Percentiles rank a stretch among this genome's conserved stretches.
phyloP scores from a whole-genome alignment of 2,888 invertebrate genomes.

The Cistogaster globosa region DNA sequence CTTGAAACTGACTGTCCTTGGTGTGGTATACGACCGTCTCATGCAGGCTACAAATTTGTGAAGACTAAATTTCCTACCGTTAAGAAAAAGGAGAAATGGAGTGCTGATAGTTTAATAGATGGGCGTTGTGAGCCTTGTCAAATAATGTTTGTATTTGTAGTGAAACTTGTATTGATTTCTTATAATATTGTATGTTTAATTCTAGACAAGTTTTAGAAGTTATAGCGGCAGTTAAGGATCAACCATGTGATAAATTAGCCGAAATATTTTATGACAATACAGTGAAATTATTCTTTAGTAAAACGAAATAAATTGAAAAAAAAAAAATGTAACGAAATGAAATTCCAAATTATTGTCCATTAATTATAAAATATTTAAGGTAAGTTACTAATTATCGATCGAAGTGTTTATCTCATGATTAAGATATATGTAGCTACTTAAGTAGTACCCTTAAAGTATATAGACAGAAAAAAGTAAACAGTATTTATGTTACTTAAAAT shows the following conservation, averaged over 20 bases:
- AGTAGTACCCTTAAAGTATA: too few relatives aligned
- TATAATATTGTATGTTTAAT: slow-evolving; percentile 76
- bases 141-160: slow-evolving; percentile 87
- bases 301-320: slow-evolving; percentile 39
- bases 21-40: slow-evolving; percentile 95
- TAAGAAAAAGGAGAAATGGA: slow-evolving; percentile 96
- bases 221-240: slow-evolving; percentile 89
- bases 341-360: too few relatives aligned
- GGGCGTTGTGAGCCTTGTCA: slow-evolving; percentile 96
- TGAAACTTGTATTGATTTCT: background rate
- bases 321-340: background rate
- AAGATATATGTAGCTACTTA: too few relatives aligned
- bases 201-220: slow-evolving; percentile 95
- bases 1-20: slow-evolving; percentile 97
- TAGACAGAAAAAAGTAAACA: too few relatives aligned
- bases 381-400: too few relatives aligned
- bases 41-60: slow-evolving; percentile 90
- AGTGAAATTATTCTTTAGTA: slow-evolving; percentile 88
- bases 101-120: slow-evolving; percentile 89
- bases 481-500: background rate
- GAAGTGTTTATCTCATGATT: too few relatives aligned
- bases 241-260: slow-evolving; percentile 88
- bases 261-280: slow-evolving; percentile 92
- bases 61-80: slow-evolving; percentile 89
- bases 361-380: too few relatives aligned